phyloP scores from a whole-genome alignment of 2,113 vertebrate genomes.

The Desmodus rotundus region DNA sequence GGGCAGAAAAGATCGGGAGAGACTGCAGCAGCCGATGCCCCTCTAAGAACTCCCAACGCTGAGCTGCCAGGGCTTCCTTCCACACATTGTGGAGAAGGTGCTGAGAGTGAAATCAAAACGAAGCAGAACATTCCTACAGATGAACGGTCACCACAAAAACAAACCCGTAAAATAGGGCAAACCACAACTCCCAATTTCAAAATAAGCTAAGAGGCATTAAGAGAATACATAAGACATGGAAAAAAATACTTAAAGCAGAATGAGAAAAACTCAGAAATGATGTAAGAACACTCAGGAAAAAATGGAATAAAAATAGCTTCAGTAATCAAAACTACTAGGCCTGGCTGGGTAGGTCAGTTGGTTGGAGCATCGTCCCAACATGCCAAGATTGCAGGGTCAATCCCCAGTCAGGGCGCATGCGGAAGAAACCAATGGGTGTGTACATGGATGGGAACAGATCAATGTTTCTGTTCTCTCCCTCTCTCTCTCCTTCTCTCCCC shows the following conservation, averaged over 20 bases:
- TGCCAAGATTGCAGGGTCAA: too few species aligned
- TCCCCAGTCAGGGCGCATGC: too few species aligned
- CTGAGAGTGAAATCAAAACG: not conserved
- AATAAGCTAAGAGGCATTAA: not conserved
- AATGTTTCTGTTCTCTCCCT: too few species aligned
- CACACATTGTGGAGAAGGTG: not conserved
- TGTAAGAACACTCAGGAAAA: not conserved
- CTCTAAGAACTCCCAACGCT: not conserved
- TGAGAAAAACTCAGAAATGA: not conserved
- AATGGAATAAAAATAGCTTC: not conserved
- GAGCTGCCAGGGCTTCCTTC: not conserved
- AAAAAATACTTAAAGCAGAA: not conserved
- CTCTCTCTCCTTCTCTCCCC: too few species aligned
- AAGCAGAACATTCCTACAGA: not conserved
- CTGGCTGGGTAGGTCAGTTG: too few species aligned
- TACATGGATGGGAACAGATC: too few species aligned
- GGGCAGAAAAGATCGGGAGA: not conserved
- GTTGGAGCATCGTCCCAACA: too few species aligned
- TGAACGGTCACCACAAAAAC: not conserved
- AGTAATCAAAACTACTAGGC: not conserved
- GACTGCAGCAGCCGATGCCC: rapidly evolving
- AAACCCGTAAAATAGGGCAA: not conserved
- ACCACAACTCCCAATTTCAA: not conserved
- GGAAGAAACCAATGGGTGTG: too few species aligned
- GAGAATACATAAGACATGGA: not conserved